Evolutionary conservation across 2,888 invertebrate genomes (phyloP).

Genomic region (Abscondita cerata): DNA sequence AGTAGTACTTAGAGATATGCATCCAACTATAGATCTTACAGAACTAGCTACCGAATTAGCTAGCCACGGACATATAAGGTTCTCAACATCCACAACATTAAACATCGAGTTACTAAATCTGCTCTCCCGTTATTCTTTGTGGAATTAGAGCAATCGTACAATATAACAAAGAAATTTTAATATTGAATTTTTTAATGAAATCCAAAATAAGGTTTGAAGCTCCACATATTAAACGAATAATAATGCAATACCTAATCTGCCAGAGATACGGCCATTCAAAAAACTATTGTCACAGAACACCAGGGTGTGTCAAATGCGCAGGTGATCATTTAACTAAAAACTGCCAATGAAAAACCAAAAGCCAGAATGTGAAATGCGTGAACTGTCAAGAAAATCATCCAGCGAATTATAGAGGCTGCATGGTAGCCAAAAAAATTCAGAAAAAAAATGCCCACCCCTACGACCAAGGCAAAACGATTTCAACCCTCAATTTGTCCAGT

Average conservation of each 20-base stretch:
- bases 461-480: not conserved
- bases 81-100: constrained; percentile 7
- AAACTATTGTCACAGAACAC: constrained; percentile 10
- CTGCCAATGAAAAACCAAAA: constrained; percentile 1
- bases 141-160: constrained; percentile 2
- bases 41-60: constrained; percentile 7
- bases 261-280: constrained; percentile 15
- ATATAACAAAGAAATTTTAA: constrained; percentile 19
- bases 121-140: constrained; percentile 11
- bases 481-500: constrained; percentile 1
- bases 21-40: constrained; percentile 1
- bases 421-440: not conserved
- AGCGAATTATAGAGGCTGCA: constrained; percentile 7
- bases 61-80: not conserved
- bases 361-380: not conserved
- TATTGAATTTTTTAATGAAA: constrained; percentile 7
- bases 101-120: constrained; percentile 3
- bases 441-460: not conserved
- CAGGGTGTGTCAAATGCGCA: constrained; percentile 21
- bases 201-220: constrained; percentile 3
- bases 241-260: constrained; percentile 7
- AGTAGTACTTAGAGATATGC: constrained; percentile 10
- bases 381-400: constrained; percentile 4
- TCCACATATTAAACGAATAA: constrained; percentile 3
- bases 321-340: constrained; percentile 9